A percentile compares a stretch with the other conserved stretches of the same genome.
Conservation (phyloP, 2,888 invertebrate species). For the Brachynemurus nebulosus region DNA sequence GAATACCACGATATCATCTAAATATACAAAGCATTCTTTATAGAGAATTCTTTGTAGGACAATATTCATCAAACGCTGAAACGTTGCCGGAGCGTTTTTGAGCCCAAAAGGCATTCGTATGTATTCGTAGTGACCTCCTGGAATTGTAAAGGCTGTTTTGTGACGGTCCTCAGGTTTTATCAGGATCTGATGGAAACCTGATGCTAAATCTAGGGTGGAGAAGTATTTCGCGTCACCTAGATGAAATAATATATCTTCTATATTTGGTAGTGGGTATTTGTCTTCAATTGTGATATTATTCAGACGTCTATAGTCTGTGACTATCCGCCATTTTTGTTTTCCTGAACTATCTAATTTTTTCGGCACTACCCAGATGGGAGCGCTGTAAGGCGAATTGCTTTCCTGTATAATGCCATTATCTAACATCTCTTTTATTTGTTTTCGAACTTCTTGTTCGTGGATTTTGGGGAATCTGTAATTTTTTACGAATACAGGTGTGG, state of each 20-base stretch:
- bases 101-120: conserved; percentile 20
- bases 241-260: conserved; percentile 23
- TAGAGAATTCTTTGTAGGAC: conserved; percentile 11
- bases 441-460: conserved; percentile 19
- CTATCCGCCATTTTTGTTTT: conserved; percentile 17
- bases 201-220: conserved; percentile 22
- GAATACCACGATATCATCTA: conserved; percentile 21
- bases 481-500: background rate
- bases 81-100: conserved; percentile 6
- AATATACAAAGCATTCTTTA: conserved; percentile 17
- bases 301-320: conserved; percentile 19
- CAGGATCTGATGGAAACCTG: conserved; percentile 25
- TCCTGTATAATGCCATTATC: conserved; percentile 16
- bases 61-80: conserved; percentile 12
- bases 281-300: conserved; percentile 19
- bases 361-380: conserved; percentile 20
- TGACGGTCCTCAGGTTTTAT: conserved; percentile 17
- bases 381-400: conserved; percentile 16
- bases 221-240: conserved; percentile 23
- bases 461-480: conserved; percentile 16
- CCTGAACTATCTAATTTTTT: conserved; percentile 17
- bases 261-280: conserved; percentile 19
- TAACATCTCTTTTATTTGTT: conserved; percentile 19
- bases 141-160: conserved; percentile 23
- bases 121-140: conserved; percentile 22